Evolutionary conservation across 1,140 invertebrate genomes (phyloP), one percentile per base, ranked within the genome.

Genomic region (Mamestra configurata): DNA sequence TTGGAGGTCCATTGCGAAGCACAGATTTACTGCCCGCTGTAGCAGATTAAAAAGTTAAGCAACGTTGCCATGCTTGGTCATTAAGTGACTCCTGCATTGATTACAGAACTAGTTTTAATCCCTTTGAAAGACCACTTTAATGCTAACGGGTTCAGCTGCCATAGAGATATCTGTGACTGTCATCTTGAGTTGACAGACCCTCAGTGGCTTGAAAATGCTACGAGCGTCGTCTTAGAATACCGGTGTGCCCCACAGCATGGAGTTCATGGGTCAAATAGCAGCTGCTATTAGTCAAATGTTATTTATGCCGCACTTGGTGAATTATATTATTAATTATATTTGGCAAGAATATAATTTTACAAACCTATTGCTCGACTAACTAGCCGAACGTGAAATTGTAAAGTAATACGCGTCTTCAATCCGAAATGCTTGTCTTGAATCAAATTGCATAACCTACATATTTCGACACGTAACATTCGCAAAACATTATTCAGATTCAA

Each of bases 21-120:
- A 46, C 13, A 10, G 43, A 46, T 15, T 46, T 46, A 46, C 11
- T 46, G 43, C 11, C 43, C 31, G 24, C 15, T 61, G n/a, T 0
- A 15, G 57, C 57, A 35, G 40, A 46, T 68, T 68, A 7, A 46
- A 22, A 40, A 7, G 61, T 66, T 66, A 7, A 15, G 64, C 64
- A 68, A 68, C 15, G 31, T 68, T 27, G 64, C 40, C 20, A n/a
- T 24, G 46, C 43, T 68, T 68, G 20, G 13, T 31, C 5, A 46
- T 49, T 68, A 46, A 37, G 8, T 13, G 43, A 46, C 43, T 46
- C 13, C 31, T 37, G 4, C 10, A 49, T 46, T 24, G 20, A 35
- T 68, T 27, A 46, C 64, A 46, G 3, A 68, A 24, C 64, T 0
- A 49, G 64, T 68, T 68, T 68, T 43, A 22, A 46, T 22, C 22